Percentiles rank a stretch among this genome's conserved stretches.
Evolutionary conservation across 2,888 invertebrate genomes (phyloP).

Genomic region (Ophion ellenae): DNA sequence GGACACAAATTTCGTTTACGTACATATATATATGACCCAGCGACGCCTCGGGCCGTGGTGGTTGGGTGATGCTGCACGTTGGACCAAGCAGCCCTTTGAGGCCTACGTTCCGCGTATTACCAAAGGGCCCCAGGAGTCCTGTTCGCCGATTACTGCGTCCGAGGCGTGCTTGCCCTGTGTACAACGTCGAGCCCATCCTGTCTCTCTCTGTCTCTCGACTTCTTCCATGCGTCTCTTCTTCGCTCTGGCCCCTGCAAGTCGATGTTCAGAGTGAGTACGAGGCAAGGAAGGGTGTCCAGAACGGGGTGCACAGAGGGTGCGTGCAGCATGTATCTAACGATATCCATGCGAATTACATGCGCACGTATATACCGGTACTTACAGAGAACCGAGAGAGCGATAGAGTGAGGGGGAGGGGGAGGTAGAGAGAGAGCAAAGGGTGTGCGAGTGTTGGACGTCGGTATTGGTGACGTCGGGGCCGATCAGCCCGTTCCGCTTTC

Average conservation of each 20-base stretch:
- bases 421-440: slow-evolving; percentile 1
- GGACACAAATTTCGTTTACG: background rate
- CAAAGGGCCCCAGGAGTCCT: slow-evolving; percentile 63
- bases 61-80: slow-evolving; percentile 49
- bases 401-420: slow-evolving; percentile 4
- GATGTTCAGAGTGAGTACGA: slow-evolving; percentile 55
- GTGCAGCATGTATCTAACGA: slow-evolving; percentile 65
- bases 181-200: slow-evolving; percentile 41
- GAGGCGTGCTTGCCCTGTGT: slow-evolving; percentile 61
- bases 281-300: slow-evolving; percentile 36
- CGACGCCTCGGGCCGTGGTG: slow-evolving; percentile 46
- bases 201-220: slow-evolving; percentile 48
- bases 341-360: slow-evolving; percentile 65
- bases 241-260: slow-evolving; percentile 49
- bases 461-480: slow-evolving; percentile 51
- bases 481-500: slow-evolving; percentile 61
- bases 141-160: slow-evolving; percentile 64
- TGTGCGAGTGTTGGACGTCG: slow-evolving; percentile 11
- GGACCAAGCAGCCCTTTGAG: slow-evolving; percentile 65
- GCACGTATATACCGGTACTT: background rate
- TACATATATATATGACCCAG: slow-evolving; percentile 23
- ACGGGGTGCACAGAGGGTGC: slow-evolving; percentile 65
- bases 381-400: slow-evolving; percentile 30
- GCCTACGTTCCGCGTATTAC: slow-evolving; percentile 64
- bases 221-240: slow-evolving; percentile 15